Evolutionary conservation across 2,113 vertebrate species (phyloP).

Genomic region (human): GRCh38 chr5:91684001-91684500

Average conservation of each 20-base stretch:
- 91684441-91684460: background rate
- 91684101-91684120: background rate
- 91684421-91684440: conserved; percentile 10
- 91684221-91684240: background rate
- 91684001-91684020: background rate
- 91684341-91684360: background rate
- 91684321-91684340: background rate
- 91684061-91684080: background rate
- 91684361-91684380: background rate
- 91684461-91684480: background rate
- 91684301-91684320: background rate
- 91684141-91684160: background rate
- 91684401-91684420: background rate
- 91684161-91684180: background rate
- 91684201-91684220: background rate
- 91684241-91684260: background rate
- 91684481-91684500: background rate
- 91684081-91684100: background rate
- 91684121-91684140: conserved; percentile 16
- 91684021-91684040: background rate
- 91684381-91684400: background rate
- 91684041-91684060: background rate
- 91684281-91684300: background rate
- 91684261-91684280: background rate
- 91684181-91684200: background rate